Percentiles rank a stretch among this genome's conserved stretches.
phyloP scores from a whole-genome alignment of 1,140 invertebrate species.

The Cydia fagiglandana region DNA sequence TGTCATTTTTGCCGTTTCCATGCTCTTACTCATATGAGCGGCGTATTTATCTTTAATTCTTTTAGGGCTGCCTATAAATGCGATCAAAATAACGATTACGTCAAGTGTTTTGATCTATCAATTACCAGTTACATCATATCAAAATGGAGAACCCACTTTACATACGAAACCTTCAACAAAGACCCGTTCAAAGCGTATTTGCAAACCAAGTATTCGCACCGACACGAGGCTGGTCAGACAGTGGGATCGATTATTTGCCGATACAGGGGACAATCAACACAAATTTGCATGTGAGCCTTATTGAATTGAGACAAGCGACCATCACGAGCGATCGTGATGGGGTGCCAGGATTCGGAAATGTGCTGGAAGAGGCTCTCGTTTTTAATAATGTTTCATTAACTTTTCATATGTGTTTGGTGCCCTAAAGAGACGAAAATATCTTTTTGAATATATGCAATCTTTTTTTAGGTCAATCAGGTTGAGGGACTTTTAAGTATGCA shows the following conservation, averaged over 20 bases:
- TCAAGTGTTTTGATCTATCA: not conserved
- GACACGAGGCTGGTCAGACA: slow-evolving; percentile 33
- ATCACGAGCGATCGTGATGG: slow-evolving; percentile 40
- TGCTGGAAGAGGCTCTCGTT: slow-evolving; percentile 36
- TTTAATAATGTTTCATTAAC: not conserved
- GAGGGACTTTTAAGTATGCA: too few species aligned
- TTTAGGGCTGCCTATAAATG: too few species aligned
- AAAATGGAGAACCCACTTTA: slow-evolving; percentile 5
- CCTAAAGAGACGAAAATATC: too few species aligned
- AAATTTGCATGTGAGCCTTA: slow-evolving; percentile 69
- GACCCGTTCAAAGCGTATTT: slow-evolving; percentile 24
- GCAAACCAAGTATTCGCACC: slow-evolving; percentile 20
- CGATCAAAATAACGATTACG: too few species aligned
- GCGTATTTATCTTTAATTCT: too few species aligned
- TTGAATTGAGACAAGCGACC: slow-evolving; percentile 65
- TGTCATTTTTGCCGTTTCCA: too few species aligned
- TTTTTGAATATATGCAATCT: too few species aligned
- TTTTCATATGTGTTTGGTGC: not conserved
- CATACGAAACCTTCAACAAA: slow-evolving; percentile 22
- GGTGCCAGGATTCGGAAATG: not conserved
- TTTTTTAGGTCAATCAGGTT: too few species aligned
- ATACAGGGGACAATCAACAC: slow-evolving; percentile 67
- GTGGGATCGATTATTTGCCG: slow-evolving; percentile 60
- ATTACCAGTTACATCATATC: not conserved
- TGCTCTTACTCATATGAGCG: too few species aligned